Conservation (phyloP, 1,140 invertebrate species). For the Hestina assimilis region DNA sequence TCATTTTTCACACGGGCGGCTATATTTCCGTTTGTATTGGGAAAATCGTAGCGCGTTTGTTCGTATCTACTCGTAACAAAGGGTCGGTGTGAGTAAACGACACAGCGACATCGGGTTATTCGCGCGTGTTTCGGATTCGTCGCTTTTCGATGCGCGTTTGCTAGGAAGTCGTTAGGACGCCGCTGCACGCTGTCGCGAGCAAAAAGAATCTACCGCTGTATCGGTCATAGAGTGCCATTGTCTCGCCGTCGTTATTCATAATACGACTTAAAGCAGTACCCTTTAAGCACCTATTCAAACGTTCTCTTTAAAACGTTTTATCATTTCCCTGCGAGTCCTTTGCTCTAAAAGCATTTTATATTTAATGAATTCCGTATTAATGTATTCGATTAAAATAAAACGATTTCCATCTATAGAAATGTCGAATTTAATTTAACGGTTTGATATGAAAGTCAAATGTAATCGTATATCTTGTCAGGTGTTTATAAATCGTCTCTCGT, state of each 20-base stretch:
- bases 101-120: slow-evolving; percentile 35
- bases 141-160: slow-evolving; percentile 56
- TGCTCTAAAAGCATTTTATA: background rate
- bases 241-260: slow-evolving; percentile 24
- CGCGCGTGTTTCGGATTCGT: slow-evolving; percentile 53
- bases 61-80: slow-evolving; percentile 46
- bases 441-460: slow-evolving; percentile 21
- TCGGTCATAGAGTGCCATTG: slow-evolving; percentile 39
- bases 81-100: slow-evolving; percentile 36
- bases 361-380: background rate
- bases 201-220: slow-evolving; percentile 48
- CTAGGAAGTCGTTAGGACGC: slow-evolving; percentile 60
- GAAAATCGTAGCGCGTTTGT: slow-evolving; percentile 55
- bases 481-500: slow-evolving; percentile 18
- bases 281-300: slow-evolving; percentile 19
- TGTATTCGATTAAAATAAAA: slow-evolving; percentile 1
- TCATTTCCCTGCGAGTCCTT: too few species aligned
- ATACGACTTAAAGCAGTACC: slow-evolving; percentile 28
- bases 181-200: slow-evolving; percentile 44
- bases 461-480: slow-evolving; percentile 14
- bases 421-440: slow-evolving; percentile 10
- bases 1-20: slow-evolving; percentile 55
- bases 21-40: slow-evolving; percentile 61
- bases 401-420: background rate
- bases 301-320: too few species aligned